Evolutionary conservation across 2,113 vertebrate species (phyloP), one percentile per base, ranked within the genome.

Genomic region (Dendrocopos noguchii): DNA sequence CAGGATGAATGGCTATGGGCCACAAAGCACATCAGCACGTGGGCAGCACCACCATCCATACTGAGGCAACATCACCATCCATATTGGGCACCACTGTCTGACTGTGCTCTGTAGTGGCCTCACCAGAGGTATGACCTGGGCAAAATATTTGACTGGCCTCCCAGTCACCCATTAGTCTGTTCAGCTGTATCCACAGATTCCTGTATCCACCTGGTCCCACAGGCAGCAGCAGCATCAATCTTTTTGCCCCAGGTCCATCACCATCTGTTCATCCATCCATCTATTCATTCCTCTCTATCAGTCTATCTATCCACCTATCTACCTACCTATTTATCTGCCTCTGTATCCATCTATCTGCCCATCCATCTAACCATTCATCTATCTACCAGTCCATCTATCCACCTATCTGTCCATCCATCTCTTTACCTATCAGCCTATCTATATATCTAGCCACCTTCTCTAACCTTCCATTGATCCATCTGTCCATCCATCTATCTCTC

Each of bases 71-170:
- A 0, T 12, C 25, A 39, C 31, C 12, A 9, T n/a, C 71, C 36
- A 2, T 11, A 9, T 16, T 13, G 55, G 71, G 78, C 19, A 56
- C 16, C 18, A 16, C 5, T 6, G 2, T 7, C 65, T 29, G 28
- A 33, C 34, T 10, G 1, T 3, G 3, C 17, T 56, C 39, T 0
- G 2, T 0, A 2, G 25, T n/a, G 66, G 25, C 6, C 9, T 50
- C 12, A 0, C 10, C 7, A 29, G 31, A 72, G 33, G 46, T 29
- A 34, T n/a, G 39, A 3, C 6, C 29, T 29, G 39, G 8, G 20
- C 0, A 1, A 20, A 8, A 7, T 34, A 5, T 56, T 55, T 61
- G 39, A 22, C 6, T 21, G 20, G 15, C 56, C 22, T 22, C 59
- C 46, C 21, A 16, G 67, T 12, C 15, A 39, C 22, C 66, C 44